phyloP scores from a whole-genome alignment of 2,113 vertebrate species.

The Gracilinanus agilis region DNA sequence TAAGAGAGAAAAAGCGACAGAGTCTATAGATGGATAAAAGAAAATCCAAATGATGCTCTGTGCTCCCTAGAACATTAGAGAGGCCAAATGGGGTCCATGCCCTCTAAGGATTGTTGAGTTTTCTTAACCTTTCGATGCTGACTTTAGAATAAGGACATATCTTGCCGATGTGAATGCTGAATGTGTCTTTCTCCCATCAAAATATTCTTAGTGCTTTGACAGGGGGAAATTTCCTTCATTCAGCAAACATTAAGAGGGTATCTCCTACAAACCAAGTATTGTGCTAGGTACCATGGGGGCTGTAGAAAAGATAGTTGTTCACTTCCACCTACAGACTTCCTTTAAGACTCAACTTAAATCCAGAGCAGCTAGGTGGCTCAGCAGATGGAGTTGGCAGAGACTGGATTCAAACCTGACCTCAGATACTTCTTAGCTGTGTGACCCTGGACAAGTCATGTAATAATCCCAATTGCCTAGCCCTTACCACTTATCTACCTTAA shows the following conservation, averaged over 20 bases:
- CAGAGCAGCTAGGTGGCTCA: too few relatives aligned
- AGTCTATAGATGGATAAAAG: not conserved
- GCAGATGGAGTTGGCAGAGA: too few relatives aligned
- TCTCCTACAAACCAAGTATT: not conserved
- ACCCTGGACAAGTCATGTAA: too few relatives aligned
- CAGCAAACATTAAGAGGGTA: not conserved
- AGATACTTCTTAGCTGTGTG: too few relatives aligned
- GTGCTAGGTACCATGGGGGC: not conserved
- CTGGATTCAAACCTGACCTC: too few relatives aligned
- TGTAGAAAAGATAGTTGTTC: not conserved
- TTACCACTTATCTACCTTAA: too few relatives aligned
- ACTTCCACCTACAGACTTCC: not conserved
- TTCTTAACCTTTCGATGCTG: not conserved
- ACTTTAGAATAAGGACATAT: not conserved
- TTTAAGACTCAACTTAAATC: not conserved
- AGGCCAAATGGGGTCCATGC: not conserved
- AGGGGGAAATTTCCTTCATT: not conserved
- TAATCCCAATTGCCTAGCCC: too few relatives aligned
- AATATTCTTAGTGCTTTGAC: not conserved
- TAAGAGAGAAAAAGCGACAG: not conserved
- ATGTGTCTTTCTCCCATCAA: not conserved
- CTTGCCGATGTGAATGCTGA: not conserved
- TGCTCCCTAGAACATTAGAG: constrained; percentile 10
- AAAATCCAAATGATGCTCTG: not conserved
- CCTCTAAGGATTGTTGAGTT: not conserved